A percentile compares a stretch with the other conserved stretches of the same genome.
Evolutionary conservation across 2,888 invertebrate species (phyloP).

Genomic region (Erebia ligea): DNA sequence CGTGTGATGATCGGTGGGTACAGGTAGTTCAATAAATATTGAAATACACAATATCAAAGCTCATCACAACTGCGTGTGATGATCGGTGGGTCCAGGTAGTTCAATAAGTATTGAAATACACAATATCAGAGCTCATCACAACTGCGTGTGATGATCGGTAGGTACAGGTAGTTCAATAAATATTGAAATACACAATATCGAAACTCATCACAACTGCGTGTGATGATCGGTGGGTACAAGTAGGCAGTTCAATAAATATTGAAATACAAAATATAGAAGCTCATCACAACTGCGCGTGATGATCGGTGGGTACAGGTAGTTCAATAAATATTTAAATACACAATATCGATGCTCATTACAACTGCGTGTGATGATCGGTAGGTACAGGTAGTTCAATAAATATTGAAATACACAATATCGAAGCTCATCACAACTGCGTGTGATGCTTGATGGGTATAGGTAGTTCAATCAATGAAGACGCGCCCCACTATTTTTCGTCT

Average conservation of each 20-base stretch:
- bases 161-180: constrained; percentile 15
- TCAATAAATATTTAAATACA: neutral
- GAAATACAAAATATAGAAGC: too few species aligned
- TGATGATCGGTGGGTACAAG: constrained; percentile 37
- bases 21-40: neutral
- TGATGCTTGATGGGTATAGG: constrained; percentile 36
- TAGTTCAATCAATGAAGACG: neutral
- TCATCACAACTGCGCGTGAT: constrained; percentile 35
- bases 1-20: constrained; percentile 38
- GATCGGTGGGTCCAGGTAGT: constrained; percentile 32
- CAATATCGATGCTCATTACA: too few species aligned
- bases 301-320: constrained; percentile 33
- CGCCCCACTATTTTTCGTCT: too few species aligned
- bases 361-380: constrained; percentile 36
- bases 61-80: constrained; percentile 26
- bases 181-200: too few species aligned
- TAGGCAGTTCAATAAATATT: too few species aligned
- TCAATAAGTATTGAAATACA: too few species aligned
- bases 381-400: constrained; percentile 18
- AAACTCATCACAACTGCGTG: constrained; percentile 16
- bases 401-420: too few species aligned
- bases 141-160: constrained; percentile 37
- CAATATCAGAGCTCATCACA: too few species aligned
- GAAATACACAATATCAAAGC: too few species aligned
- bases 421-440: too few species aligned